phyloP scores from a whole-genome alignment of 2,888 invertebrate species.

The Agrochola macilenta region DNA sequence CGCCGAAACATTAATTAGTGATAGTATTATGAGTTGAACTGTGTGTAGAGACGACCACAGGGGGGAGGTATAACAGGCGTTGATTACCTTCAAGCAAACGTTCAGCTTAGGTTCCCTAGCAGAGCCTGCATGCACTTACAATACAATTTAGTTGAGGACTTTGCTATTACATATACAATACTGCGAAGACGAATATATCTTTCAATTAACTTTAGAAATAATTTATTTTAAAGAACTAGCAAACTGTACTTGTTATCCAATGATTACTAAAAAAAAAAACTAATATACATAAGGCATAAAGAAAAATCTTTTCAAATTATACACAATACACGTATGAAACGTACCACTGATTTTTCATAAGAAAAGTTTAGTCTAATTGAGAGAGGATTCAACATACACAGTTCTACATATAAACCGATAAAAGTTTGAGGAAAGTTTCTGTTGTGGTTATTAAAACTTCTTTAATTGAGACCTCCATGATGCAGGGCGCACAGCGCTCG shows the following conservation, averaged over 20 bases:
- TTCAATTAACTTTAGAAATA: not conserved
- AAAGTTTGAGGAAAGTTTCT: constrained; percentile 16
- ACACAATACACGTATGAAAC: not conserved
- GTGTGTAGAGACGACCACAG: constrained; percentile 24
- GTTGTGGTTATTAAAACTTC: constrained; percentile 40
- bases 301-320: not conserved
- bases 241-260: not conserved
- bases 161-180: not conserved
- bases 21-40: constrained; percentile 24
- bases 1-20: constrained; percentile 49
- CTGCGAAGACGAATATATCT: not conserved
- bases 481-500: not conserved
- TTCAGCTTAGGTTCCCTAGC: constrained; percentile 15
- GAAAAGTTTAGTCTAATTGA: constrained; percentile 16
- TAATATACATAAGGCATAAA: not conserved
- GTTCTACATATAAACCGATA: constrained; percentile 1
- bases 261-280: not conserved
- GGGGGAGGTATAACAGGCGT: constrained; percentile 17
- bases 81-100: constrained; percentile 36
- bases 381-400: not conserved
- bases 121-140: not conserved
- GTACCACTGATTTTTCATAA: constrained; percentile 21
- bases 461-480: constrained; percentile 39
- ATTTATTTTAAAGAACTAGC: not conserved
- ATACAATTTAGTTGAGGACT: not conserved